Conservation (phyloP, 1,140 invertebrate species). For the Rhopalosiphum padi region DNA sequence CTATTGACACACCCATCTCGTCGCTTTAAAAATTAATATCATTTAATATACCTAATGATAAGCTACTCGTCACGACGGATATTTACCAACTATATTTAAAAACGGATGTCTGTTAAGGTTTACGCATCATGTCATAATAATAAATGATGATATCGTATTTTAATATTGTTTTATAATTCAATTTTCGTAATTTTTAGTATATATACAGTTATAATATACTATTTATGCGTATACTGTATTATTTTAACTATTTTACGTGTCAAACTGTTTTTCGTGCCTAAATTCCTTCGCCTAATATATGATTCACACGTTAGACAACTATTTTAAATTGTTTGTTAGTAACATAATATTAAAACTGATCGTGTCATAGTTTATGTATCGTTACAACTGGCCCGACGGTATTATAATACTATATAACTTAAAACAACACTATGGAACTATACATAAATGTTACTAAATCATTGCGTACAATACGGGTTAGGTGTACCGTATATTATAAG, state of each 20-base stretch:
- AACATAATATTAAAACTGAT: background rate
- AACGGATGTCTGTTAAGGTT: background rate
- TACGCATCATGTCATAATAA: background rate
- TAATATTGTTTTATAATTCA: too few relatives aligned
- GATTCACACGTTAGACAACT: too few relatives aligned
- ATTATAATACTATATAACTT: background rate
- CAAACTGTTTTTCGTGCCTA: background rate
- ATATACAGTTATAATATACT: too few relatives aligned
- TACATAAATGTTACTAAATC: background rate
- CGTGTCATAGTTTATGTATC: background rate
- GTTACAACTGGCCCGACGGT: background rate
- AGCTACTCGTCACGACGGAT: background rate
- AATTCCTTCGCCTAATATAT: background rate
- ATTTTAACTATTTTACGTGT: too few relatives aligned
- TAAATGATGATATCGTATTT: background rate
- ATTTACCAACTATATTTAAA: background rate
- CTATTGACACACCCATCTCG: background rate
- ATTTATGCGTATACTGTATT: too few relatives aligned
- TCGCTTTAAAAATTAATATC: too few relatives aligned
- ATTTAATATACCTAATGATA: background rate
- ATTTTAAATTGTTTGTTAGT: background rate
- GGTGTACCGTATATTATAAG: too few relatives aligned
- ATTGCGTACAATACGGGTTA: too few relatives aligned
- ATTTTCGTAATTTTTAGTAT: background rate
- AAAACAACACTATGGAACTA: background rate